Conservation (phyloP, 2,888 invertebrate genomes). For the Desoria tigrina region DNA sequence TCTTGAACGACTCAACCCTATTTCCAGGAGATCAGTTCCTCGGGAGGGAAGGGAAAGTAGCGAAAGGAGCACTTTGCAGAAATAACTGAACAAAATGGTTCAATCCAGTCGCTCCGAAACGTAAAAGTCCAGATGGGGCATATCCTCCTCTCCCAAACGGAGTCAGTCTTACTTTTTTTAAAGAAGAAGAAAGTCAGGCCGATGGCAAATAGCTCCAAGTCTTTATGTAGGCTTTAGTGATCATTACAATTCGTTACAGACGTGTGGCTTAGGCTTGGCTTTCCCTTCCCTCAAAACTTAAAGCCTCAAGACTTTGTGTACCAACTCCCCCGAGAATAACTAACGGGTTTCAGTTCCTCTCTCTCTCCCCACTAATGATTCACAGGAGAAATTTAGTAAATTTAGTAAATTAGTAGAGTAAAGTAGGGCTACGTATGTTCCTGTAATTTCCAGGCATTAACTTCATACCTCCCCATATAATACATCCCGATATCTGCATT, state of each 20-base stretch:
- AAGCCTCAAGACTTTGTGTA: no score
- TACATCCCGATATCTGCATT: neutral
- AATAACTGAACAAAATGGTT: slow-evolving; percentile 22
- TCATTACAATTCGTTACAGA: slow-evolving; percentile 13
- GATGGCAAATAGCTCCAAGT: no score
- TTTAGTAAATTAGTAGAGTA: slow-evolving; percentile 2
- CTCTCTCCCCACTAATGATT: no score
- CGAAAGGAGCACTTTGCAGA: slow-evolving; percentile 15
- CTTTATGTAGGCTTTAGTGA: neutral
- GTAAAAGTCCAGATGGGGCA: no score
- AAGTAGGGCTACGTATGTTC: neutral
- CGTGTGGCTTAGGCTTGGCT: slow-evolving; percentile 3
- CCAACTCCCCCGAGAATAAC: no score
- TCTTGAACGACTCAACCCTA: neutral
- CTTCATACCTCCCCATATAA: neutral
- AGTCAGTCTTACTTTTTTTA: no score
- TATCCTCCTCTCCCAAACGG: no score
- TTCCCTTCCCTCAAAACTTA: no score
- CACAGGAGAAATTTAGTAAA: neutral
- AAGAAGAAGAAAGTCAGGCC: no score
- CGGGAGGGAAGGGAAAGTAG: neutral
- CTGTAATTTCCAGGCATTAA: neutral
- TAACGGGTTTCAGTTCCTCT: no score
- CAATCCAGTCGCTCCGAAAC: slow-evolving; percentile 10
- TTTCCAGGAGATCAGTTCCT: neutral